phyloP scores from a whole-genome alignment of 2,888 invertebrate genomes.

The Bembecia ichneumoniformis region DNA sequence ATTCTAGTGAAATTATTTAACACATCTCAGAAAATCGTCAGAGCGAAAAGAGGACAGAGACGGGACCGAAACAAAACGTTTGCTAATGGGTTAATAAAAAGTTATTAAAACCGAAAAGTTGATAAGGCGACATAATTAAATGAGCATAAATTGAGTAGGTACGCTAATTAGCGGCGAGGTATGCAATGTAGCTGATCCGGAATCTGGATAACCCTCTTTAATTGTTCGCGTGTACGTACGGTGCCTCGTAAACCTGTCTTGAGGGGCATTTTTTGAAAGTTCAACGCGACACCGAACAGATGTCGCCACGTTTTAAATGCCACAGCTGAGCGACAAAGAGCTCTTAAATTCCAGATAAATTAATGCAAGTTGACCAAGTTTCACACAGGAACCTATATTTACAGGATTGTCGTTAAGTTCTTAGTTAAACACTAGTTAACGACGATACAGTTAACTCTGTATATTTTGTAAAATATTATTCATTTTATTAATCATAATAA shows the following conservation, averaged over 20 bases:
- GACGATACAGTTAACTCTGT: too few relatives aligned
- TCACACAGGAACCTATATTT: too few relatives aligned
- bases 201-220: slow-evolving; percentile 17
- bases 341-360: neutral
- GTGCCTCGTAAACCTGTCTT: slow-evolving; percentile 26
- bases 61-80: neutral
- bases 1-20: slow-evolving; percentile 19
- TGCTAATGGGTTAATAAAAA: slow-evolving; percentile 23
- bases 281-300: slow-evolving; percentile 9
- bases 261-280: slow-evolving; percentile 20
- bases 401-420: too few relatives aligned
- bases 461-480: too few relatives aligned
- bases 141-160: slow-evolving; percentile 17
- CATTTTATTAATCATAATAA: too few relatives aligned
- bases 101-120: slow-evolving; percentile 20
- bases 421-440: too few relatives aligned
- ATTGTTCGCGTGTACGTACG: slow-evolving; percentile 23
- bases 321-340: slow-evolving; percentile 7
- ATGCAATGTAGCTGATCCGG: slow-evolving; percentile 17
- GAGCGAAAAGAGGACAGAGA: neutral
- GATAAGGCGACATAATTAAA: slow-evolving; percentile 15
- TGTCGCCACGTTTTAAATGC: slow-evolving; percentile 14
- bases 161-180: slow-evolving; percentile 29
- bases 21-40: slow-evolving; percentile 9
- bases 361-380: neutral